Percentiles rank a stretch among this genome's conserved stretches.
Evolutionary conservation across 2,797 vertebrate species (phyloP).

Genomic region (Aselliscus stoliczkanus): DNA sequence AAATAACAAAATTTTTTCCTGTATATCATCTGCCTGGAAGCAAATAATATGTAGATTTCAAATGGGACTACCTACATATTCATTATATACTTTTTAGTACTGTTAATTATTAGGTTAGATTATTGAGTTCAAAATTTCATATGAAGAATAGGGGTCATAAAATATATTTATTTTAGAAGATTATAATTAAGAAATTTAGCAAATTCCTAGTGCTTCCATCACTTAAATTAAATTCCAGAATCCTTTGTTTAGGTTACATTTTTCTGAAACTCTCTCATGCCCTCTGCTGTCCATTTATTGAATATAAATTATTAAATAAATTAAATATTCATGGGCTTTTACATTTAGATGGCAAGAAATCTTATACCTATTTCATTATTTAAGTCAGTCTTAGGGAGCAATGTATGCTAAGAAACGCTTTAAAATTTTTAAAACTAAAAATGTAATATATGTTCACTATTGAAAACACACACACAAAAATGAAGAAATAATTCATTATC

Average conservation of each 20-base stretch:
- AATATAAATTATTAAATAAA: slow-evolving; percentile 3
- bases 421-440: neutral
- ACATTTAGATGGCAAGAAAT: slow-evolving; percentile 2
- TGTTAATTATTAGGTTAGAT: neutral
- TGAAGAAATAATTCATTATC: neutral
- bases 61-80: neutral
- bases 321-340: neutral
- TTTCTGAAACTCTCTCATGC: slow-evolving; percentile 50
- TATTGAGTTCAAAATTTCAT: neutral
- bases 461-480: neutral
- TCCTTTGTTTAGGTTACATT: neutral
- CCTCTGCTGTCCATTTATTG: slow-evolving; percentile 62
- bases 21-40: neutral
- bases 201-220: neutral
- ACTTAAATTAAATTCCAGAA: neutral
- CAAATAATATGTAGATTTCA: neutral
- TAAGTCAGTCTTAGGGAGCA: neutral
- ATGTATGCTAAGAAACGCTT: neutral
- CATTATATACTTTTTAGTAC: neutral
- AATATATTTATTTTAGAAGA: neutral
- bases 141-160: neutral
- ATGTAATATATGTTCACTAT: neutral
- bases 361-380: neutral
- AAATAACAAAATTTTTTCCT: neutral
- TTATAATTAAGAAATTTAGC: slow-evolving; percentile 24